Conservation (phyloP, 2,113 vertebrate genomes). For the Litocranius walleri region DNA sequence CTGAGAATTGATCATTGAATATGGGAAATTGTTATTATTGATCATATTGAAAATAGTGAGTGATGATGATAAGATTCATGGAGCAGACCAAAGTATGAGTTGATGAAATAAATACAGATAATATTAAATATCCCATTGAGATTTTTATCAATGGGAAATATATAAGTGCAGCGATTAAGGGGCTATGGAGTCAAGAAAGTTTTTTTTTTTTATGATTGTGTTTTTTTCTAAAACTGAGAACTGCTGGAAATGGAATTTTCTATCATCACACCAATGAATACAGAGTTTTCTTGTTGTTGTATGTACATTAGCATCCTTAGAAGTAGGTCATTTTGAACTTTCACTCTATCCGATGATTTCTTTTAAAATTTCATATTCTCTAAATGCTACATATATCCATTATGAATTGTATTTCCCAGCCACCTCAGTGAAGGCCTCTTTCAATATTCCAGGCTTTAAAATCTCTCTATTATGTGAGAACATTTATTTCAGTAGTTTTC, state of each 20-base stretch:
- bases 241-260: not conserved
- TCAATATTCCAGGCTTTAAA: not conserved
- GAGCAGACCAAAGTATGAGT: not conserved
- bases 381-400: not conserved
- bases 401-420: not conserved
- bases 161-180: not conserved
- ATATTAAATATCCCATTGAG: not conserved
- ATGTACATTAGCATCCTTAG: not conserved
- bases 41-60: not conserved
- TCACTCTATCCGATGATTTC: not conserved
- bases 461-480: not conserved
- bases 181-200: not conserved
- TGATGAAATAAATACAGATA: not conserved
- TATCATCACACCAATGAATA: not conserved
- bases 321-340: not conserved
- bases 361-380: not conserved
- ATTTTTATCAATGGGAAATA: not conserved
- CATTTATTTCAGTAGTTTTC: not conserved
- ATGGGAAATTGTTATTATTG: not conserved
- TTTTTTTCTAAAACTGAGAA: not conserved
- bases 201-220: not conserved
- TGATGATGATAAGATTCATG: not conserved
- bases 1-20: not conserved
- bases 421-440: not conserved
- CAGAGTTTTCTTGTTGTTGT: not conserved